Evolutionary conservation across 2,113 vertebrate species (phyloP).

Genomic region (Plecturocebus donacophilus): DNA sequence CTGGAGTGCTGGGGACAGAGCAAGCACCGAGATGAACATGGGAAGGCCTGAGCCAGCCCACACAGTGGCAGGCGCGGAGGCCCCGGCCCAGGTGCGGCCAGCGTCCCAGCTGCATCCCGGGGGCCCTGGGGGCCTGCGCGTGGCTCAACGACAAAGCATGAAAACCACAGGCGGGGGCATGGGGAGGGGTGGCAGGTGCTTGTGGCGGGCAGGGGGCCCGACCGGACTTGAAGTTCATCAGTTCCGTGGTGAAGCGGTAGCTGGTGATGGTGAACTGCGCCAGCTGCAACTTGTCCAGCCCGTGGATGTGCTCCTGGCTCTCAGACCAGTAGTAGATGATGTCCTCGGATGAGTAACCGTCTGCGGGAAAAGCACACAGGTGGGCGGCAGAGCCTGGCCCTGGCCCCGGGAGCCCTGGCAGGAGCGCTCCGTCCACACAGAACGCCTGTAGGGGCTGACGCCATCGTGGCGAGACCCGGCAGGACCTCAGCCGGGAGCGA

Average conservation of each 20-base stretch:
- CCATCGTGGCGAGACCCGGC: not conserved
- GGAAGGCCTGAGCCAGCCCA: fast-evolving
- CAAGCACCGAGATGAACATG: fast-evolving
- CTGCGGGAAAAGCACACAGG: conserved; percentile 81
- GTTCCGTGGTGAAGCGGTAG: conserved; percentile 94
- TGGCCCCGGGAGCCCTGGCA: not conserved
- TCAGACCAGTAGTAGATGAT: conserved; percentile 98
- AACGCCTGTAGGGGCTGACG: too few species aligned
- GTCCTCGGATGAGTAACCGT: conserved; percentile 98
- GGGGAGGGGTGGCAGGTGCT: too few species aligned
- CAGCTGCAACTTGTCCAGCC: conserved; percentile 95
- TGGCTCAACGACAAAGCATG: fast-evolving
- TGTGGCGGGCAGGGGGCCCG: not conserved
- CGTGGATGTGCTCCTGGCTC: conserved; percentile 95
- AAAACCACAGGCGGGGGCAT: fast-evolving
- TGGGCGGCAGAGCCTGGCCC: not conserved
- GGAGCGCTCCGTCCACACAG: not conserved
- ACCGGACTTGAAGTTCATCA: conserved; percentile 98
- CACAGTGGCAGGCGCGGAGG: fast-evolving
- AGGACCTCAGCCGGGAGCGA: not conserved
- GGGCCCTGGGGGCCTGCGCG: not conserved
- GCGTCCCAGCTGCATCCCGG: not conserved
- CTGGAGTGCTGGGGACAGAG: not conserved
- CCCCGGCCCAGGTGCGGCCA: not conserved
- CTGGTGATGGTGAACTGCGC: conserved; percentile 98